phyloP scores from a whole-genome alignment of 2,797 vertebrate species.

The Manis javanica region DNA sequence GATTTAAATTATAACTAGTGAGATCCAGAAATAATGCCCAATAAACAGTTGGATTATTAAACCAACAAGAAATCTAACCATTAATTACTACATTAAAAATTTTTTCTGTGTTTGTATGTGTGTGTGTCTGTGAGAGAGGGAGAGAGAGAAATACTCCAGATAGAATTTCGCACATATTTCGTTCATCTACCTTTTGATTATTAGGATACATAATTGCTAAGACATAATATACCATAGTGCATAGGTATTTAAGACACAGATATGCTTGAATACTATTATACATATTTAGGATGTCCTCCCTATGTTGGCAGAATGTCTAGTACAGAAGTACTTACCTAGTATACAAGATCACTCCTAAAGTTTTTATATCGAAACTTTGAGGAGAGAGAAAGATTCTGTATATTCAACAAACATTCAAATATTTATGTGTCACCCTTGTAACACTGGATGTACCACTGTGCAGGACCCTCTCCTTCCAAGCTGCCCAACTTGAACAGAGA shows the following conservation, averaged over 20 bases:
- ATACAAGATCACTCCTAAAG: not conserved
- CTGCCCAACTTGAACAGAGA: fast-evolving
- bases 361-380: not conserved
- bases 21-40: not conserved
- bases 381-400: not conserved
- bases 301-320: not conserved
- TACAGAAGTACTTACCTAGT: not conserved
- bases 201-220: not conserved
- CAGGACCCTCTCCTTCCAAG: not conserved
- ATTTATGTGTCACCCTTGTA: not conserved
- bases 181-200: not conserved
- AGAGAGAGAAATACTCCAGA: not conserved
- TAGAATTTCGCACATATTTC: not conserved
- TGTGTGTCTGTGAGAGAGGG: not conserved
- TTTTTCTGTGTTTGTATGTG: no score
- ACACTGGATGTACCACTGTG: not conserved
- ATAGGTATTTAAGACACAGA: not conserved
- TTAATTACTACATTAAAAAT: not conserved
- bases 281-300: not conserved
- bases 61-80: not conserved
- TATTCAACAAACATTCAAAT: not conserved
- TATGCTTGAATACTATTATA: not conserved
- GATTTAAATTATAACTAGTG: not conserved
- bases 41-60: not conserved
- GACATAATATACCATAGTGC: not conserved